Conservation (phyloP, 2,888 invertebrate species). For the Andrena haemorrhoa region DNA sequence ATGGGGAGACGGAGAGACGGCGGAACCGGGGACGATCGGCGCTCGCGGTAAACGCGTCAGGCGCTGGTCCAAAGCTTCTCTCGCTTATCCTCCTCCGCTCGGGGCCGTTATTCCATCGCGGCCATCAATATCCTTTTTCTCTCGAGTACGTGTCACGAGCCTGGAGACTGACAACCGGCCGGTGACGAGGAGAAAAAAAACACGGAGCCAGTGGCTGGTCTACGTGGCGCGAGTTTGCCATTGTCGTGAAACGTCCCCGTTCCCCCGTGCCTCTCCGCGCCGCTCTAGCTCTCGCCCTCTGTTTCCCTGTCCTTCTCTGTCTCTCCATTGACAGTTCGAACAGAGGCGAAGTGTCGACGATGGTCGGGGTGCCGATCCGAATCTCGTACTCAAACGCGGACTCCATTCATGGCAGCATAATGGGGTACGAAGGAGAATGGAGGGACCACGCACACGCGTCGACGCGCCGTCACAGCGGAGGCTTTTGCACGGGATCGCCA, state of each 20-base stretch:
- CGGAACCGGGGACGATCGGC: no score
- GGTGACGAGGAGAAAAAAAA: conserved; percentile 60
- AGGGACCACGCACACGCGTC: conserved; percentile 54
- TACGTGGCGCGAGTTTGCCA: conserved; percentile 63
- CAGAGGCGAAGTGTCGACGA: conserved; percentile 75
- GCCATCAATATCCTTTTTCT: conserved; percentile 62
- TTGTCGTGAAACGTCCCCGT: conserved; percentile 68
- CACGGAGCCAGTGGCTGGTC: conserved; percentile 50
- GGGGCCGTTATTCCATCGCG: conserved; percentile 59
- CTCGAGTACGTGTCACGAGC: conserved; percentile 62
- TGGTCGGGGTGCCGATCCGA: conserved; percentile 75
- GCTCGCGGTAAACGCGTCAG: conserved; percentile 9
- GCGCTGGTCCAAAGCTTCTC: neutral
- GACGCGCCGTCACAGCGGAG: conserved; percentile 51
- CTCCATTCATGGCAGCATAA: conserved; percentile 75
- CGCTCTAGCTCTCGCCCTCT: neutral
- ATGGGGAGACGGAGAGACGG: neutral
- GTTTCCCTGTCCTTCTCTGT: conserved; percentile 43
- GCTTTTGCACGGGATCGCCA: conserved; percentile 37
- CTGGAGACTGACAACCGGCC: conserved; percentile 59
- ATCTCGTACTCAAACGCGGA: conserved; percentile 76
- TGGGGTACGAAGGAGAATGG: conserved; percentile 67
- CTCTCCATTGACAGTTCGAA: conserved; percentile 75
- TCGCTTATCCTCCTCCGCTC: conserved; percentile 1
- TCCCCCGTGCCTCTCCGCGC: conserved; percentile 16